Evolutionary conservation across 1,140 invertebrate genomes (phyloP).

Genomic region (Pseudoatta argentina): DNA sequence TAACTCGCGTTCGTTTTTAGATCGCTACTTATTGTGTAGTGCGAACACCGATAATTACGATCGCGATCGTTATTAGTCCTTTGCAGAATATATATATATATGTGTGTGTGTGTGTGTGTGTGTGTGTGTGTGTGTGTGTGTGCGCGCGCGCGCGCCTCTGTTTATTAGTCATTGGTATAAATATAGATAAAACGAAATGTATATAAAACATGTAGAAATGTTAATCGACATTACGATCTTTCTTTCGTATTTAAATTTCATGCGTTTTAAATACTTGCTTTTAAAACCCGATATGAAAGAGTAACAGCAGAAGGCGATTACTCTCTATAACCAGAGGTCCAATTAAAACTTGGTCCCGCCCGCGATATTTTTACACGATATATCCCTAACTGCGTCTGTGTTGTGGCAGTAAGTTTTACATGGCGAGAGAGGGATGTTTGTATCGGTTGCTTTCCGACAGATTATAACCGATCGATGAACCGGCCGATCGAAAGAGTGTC

Average conservation of each 20-base stretch:
- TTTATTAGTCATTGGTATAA: background rate
- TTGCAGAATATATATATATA: background rate
- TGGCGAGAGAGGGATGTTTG: background rate
- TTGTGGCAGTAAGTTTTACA: background rate
- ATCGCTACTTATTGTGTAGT: conserved; percentile 38
- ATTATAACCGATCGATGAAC: conserved; percentile 29
- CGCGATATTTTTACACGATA: background rate
- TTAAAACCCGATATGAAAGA: background rate
- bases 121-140: no score
- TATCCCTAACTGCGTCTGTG: background rate
- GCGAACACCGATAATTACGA: conserved; percentile 45
- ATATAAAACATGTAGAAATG: conserved; percentile 9
- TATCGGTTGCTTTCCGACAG: background rate
- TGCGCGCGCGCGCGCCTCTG: background rate
- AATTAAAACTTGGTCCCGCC: conserved; percentile 24
- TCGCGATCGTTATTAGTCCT: conserved; percentile 29
- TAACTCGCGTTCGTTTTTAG: conserved; percentile 26
- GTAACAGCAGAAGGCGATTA: background rate
- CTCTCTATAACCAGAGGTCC: background rate
- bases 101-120: background rate
- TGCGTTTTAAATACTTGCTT: conserved; percentile 4
- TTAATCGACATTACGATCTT: background rate
- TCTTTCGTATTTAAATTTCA: background rate
- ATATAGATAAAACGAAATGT: background rate
- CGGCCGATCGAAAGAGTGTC: background rate